Evolutionary conservation across 2,797 vertebrate genomes (phyloP), one percentile per base, ranked within the genome.

Genomic region (Pangasius sanitwongsei): DNA sequence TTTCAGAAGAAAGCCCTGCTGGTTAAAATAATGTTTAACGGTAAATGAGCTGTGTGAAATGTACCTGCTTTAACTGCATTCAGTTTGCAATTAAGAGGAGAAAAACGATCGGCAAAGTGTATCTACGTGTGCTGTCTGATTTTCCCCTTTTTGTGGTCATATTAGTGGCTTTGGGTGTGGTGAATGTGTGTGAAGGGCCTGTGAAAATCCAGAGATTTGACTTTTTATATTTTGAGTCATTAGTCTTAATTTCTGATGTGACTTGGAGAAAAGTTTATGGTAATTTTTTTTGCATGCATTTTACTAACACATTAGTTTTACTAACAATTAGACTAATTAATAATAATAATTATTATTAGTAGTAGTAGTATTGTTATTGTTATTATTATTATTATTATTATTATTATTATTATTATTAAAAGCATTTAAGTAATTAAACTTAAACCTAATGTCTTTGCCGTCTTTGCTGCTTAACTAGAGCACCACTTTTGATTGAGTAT

Each of bases 401-500:
- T 90, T 93, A 87, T 91, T 91, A 37, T 34, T 57, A 34, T 34
- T 55, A 80, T 20, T 57, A 55, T 4, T 34, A 37, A 87, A 85
- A 57, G 82, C 37, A 78, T 74, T n/a, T 69, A 50, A 31, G 1
- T 16, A 53, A 4, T 80, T 65, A n/a, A 69, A 34, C 44, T 87
- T 31, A 55, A 87, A 34, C 31, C 23, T 53, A 41, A 87, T 53
- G 65, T 67, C 9, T n/a, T 59, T 74, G 63, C 5, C 25, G 1
- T 86, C 31, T 65, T 86, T 80, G 41, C 69, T 28, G 48, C 31
- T 6, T 37, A 16, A 57, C 53, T 74, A 16, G 1, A 48, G 61
- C 37, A 65, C 7, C 23, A 80, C 94, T 84, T 94, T 94, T 97
- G 97, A 97, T 95, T 96, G 96, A 96, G 96, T 96, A 96, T 94